Evolutionary conservation across 37 sponge, comb jelly and placozoan species (phyloP).

Genomic region (Mnemiopsis leidyi): DNA sequence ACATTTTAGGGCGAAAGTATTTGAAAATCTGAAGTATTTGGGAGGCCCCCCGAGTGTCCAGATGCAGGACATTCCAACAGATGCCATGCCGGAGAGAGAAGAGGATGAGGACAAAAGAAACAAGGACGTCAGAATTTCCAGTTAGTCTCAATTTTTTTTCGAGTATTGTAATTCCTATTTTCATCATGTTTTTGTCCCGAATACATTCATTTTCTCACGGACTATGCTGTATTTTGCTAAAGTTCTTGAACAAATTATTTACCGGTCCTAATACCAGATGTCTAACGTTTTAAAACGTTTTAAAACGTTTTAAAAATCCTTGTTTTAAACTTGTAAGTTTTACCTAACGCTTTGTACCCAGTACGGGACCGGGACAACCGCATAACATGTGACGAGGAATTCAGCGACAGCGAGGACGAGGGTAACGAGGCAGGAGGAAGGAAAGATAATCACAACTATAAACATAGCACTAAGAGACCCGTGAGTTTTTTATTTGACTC

Average conservation of each 20-base stretch:
- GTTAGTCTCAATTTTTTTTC: no score
- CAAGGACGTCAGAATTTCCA: constrained; percentile 81
- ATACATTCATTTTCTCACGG: no score
- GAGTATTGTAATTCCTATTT: no score
- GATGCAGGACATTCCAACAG: constrained; percentile 68
- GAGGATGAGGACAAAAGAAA: constrained; percentile 70
- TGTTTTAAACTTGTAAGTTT: not conserved
- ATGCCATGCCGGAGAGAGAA: constrained; percentile 69
- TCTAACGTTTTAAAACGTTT: not conserved
- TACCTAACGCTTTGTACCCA: constrained; percentile 14
- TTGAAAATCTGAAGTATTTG: constrained; percentile 83
- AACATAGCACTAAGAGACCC: constrained; percentile 45
- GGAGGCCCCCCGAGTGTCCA: constrained; percentile 66
- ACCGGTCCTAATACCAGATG: not conserved
- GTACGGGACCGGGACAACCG: constrained; percentile 78
- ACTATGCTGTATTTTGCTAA: no score
- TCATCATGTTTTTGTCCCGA: no score
- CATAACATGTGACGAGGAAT: constrained; percentile 79
- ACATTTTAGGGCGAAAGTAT: constrained; percentile 71
- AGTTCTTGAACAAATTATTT: no score
- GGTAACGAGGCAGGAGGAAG: constrained; percentile 69
- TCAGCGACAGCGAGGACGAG: constrained; percentile 91
- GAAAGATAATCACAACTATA: constrained; percentile 38
- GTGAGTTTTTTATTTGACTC: not conserved
- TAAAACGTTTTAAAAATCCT: not conserved